phyloP scores from a whole-genome alignment of 2,888 invertebrate species.

The Hemaris fuciformis region DNA sequence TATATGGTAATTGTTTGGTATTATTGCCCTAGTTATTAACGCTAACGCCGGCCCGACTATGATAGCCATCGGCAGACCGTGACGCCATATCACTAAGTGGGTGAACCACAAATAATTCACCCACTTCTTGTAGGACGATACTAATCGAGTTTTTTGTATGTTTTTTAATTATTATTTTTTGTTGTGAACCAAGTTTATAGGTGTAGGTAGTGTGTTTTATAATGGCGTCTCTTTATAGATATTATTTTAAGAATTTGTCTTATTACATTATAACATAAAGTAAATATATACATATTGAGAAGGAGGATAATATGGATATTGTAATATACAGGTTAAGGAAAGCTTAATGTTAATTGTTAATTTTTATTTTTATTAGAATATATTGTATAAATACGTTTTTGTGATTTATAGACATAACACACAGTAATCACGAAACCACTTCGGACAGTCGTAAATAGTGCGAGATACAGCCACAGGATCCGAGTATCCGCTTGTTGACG shows the following conservation, averaged over 20 bases:
- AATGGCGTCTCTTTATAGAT: not conserved
- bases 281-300: too few relatives aligned
- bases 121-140: not conserved
- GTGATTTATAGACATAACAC: too few relatives aligned
- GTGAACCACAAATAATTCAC: not conserved
- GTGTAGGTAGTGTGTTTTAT: too few relatives aligned
- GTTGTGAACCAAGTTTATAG: not conserved
- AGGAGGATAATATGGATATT: too few relatives aligned
- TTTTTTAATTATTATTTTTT: not conserved
- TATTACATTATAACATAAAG: too few relatives aligned
- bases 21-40: not conserved
- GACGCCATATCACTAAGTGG: not conserved
- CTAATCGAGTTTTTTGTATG: not conserved
- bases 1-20: not conserved
- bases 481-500: not conserved
- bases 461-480: not conserved
- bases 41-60: not conserved
- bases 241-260: too few relatives aligned
- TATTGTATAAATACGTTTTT: too few relatives aligned
- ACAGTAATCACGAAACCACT: not conserved
- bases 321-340: too few relatives aligned
- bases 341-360: too few relatives aligned
- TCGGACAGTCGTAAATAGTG: not conserved
- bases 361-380: too few relatives aligned
- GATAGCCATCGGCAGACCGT: not conserved